Base-by-base conservation (phyloP, 1,140 invertebrate species). In the Drosophila ercepeae region DNA sequence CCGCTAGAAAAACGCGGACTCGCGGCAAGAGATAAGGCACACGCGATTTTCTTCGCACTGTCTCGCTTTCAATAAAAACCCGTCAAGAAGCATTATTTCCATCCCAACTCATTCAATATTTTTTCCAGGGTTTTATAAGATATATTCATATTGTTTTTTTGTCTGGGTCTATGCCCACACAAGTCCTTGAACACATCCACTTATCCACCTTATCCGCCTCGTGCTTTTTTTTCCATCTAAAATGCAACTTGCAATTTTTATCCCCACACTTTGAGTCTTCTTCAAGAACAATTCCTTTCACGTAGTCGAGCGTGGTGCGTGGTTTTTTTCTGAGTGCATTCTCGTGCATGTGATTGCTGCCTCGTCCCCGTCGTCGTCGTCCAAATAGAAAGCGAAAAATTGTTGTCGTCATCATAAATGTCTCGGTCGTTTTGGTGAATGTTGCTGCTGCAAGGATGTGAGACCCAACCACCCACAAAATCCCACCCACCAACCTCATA, bases 41-140 rank as follows among this genome's bases (percentile, higher is more conserved):
- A 73, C 69, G 69, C 69, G 48, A 73, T 49, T 49, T 44, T 23
- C 14, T 4, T 23, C 46, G 29, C 53, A 21, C 4, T 50, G 9
- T 32, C 29, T 27, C 25, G 7, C 25, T 27, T 27, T 27, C 25
- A 27, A 64, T 72, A 71, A 68, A 61, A 64, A 70, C 7, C 45
- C 72, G 32, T 76, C 72, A 73, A 79, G 59, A 73, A 69, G 58
- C 67, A 59, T 86, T 86, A 88, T 86, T 86, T 82, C 68, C 76
- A 86, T 82, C 88, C 64, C 63, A 77, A 49, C 14, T 50, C 29
- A 49, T 21, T 11, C 7, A 18, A 25, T 29, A n/a, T 50, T 11
- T 39, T 8, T 36, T 32, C 18, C 16, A 16, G 9, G 9, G 29
- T 23, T 23, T 50, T 11, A 9, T 53, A 21, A 0, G 16, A 36